phyloP scores from a whole-genome alignment of 2,888 invertebrate species.

The Mimas tiliae region DNA sequence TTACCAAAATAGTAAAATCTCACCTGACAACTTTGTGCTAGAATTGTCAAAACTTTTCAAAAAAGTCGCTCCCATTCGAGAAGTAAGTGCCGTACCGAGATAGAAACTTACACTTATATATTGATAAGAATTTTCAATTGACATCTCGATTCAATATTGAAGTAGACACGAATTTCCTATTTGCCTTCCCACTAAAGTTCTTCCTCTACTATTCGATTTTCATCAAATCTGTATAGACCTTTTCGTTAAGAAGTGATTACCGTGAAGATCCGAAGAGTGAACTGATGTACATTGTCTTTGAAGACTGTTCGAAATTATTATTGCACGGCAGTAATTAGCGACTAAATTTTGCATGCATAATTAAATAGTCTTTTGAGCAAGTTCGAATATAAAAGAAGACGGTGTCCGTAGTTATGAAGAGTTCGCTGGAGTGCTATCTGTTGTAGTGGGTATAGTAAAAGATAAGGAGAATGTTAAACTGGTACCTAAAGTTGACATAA shows the following conservation, averaged over 20 bases:
- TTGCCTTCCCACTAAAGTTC: neutral
- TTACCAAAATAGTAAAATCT: neutral
- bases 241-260: neutral
- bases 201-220: neutral
- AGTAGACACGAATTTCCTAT: constrained; percentile 19
- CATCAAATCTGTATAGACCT: neutral
- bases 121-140: constrained; percentile 23
- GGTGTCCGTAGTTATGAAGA: neutral
- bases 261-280: neutral
- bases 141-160: neutral
- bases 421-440: neutral
- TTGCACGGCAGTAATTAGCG: constrained; percentile 4
- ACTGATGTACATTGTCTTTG: neutral
- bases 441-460: neutral
- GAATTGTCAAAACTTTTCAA: constrained; percentile 4
- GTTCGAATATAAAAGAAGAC: constrained; percentile 22
- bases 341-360: constrained; percentile 13
- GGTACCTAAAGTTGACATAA: neutral
- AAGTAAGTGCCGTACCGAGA: neutral
- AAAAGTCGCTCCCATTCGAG: constrained; percentile 4
- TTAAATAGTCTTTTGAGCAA: constrained; percentile 19
- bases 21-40: neutral
- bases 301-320: constrained; percentile 8
- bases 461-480: constrained; percentile 7
- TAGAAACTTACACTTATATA: constrained; percentile 8